Conservation (phyloP, 2,797 vertebrate species). For the Coracias cyanogaster region DNA sequence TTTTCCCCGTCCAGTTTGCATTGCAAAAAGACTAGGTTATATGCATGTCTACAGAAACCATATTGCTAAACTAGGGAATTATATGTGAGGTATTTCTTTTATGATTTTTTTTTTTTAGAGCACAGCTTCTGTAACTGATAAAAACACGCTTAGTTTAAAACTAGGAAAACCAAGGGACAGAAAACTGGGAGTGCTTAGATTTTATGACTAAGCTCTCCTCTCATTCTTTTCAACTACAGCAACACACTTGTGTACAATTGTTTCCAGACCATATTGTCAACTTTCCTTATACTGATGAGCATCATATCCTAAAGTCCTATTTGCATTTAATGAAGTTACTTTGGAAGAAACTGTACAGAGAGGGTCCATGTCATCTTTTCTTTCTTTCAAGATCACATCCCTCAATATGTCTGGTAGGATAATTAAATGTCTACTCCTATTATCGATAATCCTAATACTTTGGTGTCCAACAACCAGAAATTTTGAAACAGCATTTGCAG, state of each 20-base stretch:
- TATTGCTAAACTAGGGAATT: slow-evolving; percentile 56
- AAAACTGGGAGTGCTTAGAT: slow-evolving; percentile 32
- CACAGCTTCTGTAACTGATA: slow-evolving; percentile 19
- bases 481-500: not conserved
- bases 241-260: not conserved
- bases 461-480: not conserved
- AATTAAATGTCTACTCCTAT: not conserved
- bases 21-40: slow-evolving; percentile 59
- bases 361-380: not conserved
- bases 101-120: not conserved
- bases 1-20: slow-evolving; percentile 70
- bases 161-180: slow-evolving; percentile 39
- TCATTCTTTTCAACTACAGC: not conserved
- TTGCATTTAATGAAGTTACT: slow-evolving; percentile 1
- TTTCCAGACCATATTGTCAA: not conserved
- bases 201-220: not conserved
- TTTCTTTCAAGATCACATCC: not conserved
- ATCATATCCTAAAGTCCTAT: not conserved
- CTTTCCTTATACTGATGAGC: not conserved
- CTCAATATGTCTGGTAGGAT: not conserved
- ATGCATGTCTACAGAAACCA: slow-evolving; percentile 53
- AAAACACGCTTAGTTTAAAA: slow-evolving; percentile 51
- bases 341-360: not conserved
- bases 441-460: not conserved
- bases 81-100: not conserved